A percentile compares a stretch with the other conserved stretches of the same genome.
Conservation (phyloP, 2,113 vertebrate species). For the Alectura lathami region DNA sequence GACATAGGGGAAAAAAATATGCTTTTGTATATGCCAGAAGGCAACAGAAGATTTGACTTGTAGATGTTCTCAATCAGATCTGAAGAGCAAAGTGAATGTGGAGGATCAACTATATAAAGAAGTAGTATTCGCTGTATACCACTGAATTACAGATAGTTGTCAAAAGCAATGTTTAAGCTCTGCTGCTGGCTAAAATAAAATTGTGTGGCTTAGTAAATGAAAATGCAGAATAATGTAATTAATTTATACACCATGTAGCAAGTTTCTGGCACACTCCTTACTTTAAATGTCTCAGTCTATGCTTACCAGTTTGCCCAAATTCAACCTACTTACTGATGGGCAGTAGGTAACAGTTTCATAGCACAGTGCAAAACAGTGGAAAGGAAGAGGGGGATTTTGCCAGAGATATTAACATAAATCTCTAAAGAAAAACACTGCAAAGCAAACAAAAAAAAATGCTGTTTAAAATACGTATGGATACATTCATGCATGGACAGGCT, state of each 20-base stretch:
- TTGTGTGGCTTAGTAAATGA: neutral
- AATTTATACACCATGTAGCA: neutral
- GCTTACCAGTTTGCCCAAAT: constrained; percentile 12
- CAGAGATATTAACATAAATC: constrained; percentile 37
- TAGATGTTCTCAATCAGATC: constrained; percentile 33
- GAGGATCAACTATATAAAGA: neutral
- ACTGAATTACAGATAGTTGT: neutral
- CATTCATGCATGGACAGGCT: neutral
- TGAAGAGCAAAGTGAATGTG: neutral
- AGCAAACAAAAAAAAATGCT: neutral
- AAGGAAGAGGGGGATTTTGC: constrained; percentile 33
- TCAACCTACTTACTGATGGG: constrained; percentile 16
- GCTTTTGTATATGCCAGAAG: neutral
- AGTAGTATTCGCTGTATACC: too few species aligned
- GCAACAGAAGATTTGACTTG: constrained; percentile 20
- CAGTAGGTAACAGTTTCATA: neutral
- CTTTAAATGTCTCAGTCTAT: neutral
- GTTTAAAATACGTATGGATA: constrained; percentile 27
- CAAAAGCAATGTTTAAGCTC: neutral
- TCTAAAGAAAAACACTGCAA: constrained; percentile 21
- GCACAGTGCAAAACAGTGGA: constrained; percentile 38
- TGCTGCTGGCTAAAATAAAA: neutral
- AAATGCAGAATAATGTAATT: neutral
- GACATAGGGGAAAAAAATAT: neutral
- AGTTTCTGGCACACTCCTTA: neutral